Conservation (phyloP, 2,797 vertebrate genomes). For the Crenuchus spilurus region DNA sequence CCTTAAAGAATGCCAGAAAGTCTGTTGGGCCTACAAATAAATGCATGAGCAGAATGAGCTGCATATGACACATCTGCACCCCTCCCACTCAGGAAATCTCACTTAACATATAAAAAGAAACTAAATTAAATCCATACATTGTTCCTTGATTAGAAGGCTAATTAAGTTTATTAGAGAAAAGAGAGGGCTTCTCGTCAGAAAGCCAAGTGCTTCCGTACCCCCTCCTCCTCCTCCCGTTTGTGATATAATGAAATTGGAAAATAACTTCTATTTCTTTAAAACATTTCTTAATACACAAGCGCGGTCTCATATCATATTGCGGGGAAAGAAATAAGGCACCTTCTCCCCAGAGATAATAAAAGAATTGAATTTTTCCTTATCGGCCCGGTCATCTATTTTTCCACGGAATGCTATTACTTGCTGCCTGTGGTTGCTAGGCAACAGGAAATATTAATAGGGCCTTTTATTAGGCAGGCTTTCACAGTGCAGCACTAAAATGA, state of each 20-base stretch:
- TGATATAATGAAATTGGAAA: slow-evolving; percentile 76
- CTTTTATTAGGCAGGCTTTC: slow-evolving; percentile 99
- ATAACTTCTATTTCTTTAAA: slow-evolving; percentile 82
- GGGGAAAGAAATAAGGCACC: slow-evolving; percentile 91
- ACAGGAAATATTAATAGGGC: slow-evolving; percentile 99
- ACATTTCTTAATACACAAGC: slow-evolving; percentile 86
- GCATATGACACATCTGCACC: slow-evolving; percentile 36
- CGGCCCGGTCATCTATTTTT: slow-evolving; percentile 98
- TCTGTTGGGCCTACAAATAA: not conserved
- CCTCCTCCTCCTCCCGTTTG: slow-evolving; percentile 24
- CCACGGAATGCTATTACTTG: slow-evolving; percentile 99
- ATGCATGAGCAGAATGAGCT: not conserved
- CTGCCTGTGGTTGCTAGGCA: slow-evolving; percentile 96
- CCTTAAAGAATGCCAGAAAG: not conserved
- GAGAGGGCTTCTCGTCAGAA: slow-evolving; percentile 54
- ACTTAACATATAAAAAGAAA: slow-evolving; percentile 65
- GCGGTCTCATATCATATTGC: slow-evolving; percentile 98
- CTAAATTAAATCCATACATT: slow-evolving; percentile 67
- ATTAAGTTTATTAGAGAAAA: slow-evolving; percentile 76
- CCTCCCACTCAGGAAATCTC: slow-evolving; percentile 59
- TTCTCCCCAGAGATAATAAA: slow-evolving; percentile 99
- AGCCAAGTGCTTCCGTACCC: slow-evolving; percentile 43
- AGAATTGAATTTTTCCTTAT: slow-evolving; percentile 99
- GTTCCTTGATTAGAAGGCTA: slow-evolving; percentile 75
- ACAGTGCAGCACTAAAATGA: slow-evolving; percentile 98